Evolutionary conservation across 2,888 invertebrate genomes (phyloP), one percentile per base, ranked within the genome.

Genomic region (Xestia rhomboidea): DNA sequence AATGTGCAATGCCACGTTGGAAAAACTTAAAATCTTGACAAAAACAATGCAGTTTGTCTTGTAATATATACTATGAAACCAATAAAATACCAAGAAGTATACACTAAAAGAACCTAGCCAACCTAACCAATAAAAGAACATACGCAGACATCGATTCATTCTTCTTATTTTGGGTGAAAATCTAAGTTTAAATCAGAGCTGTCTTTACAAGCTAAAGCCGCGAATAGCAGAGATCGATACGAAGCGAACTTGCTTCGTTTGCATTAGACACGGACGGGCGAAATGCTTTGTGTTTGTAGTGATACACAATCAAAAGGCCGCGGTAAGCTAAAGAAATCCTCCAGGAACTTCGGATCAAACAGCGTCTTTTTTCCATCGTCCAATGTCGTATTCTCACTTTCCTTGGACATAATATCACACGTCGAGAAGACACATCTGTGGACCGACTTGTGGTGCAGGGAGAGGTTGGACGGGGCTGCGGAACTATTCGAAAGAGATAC

Each of bases 151-250:
- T 78, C 11, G 6, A 34, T 60, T 34, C 18, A 60, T 24, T 62
- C 15, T 30, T 71, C 2, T 18, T 63, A 13, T 44, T 54, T 68
- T 49, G 63, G 18, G 21, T n/a, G 38, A 67, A 44, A 27, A 60
- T 57, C 68, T 73, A 79, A 73, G 49, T 79, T 68, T 79, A 73
- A 66, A 72, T 34, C 41, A 21, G 41, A 0, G 1, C 15, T 11
- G 44, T 46, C 10, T 24, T 51, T 18, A 46, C 5, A 21, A 21
- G 21, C 6, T 13, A 21, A 5, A 34, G 49, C 46, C 64, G 27
- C 44, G 57, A 73, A 69, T 79, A 79, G 68, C 68, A 8, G n/a
- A 15, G 66, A 82, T 78, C 78, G 74, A 82, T 82, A 72, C 67
- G 0, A 24, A 0, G 3, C 76, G 60, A 46, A 30, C 71, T 57